phyloP scores from a whole-genome alignment of 2,797 vertebrate species.

The Distichodus sexfasciatus region DNA sequence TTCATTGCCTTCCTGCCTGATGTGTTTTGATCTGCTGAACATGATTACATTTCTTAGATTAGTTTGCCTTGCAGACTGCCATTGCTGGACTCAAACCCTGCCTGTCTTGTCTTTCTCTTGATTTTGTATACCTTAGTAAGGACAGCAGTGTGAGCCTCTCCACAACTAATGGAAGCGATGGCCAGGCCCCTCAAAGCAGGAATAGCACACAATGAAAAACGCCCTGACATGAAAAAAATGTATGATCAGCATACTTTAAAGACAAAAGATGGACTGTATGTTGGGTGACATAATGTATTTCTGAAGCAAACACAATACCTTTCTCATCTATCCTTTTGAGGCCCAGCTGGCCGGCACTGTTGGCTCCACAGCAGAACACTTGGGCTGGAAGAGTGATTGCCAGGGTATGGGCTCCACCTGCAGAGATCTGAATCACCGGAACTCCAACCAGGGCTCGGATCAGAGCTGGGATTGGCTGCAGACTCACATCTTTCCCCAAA shows the following conservation, averaged over 20 bases:
- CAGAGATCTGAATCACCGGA: slow-evolving; percentile 78
- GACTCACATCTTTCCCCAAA: slow-evolving; percentile 61
- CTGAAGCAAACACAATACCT: slow-evolving; percentile 50
- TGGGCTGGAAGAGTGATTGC: slow-evolving; percentile 79
- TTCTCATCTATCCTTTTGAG: slow-evolving; percentile 72
- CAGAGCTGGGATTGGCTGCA: slow-evolving; percentile 35
- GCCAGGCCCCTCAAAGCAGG: slow-evolving; percentile 66
- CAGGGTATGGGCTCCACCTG: slow-evolving; percentile 80
- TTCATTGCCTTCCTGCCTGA: too few relatives aligned
- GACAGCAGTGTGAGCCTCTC: slow-evolving; percentile 73
- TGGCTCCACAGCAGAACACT: slow-evolving; percentile 87
- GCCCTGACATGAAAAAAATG: slow-evolving; percentile 57
- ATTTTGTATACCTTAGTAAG: slow-evolving; percentile 68
- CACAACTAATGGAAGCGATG: slow-evolving; percentile 73
- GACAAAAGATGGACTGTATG: not conserved
- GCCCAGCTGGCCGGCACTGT: slow-evolving; percentile 82
- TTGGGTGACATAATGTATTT: not conserved
- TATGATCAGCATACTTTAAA: not conserved
- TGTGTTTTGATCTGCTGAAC: too few relatives aligned
- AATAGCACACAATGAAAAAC: slow-evolving; percentile 68
- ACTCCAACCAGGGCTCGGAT: slow-evolving; percentile 76
- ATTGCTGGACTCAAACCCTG: too few relatives aligned
- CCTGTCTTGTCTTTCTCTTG: not conserved
- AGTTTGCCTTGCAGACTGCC: too few relatives aligned
- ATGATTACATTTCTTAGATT: too few relatives aligned